Conservation (phyloP, 2,113 vertebrate genomes). For the Mungos mungo region DNA sequence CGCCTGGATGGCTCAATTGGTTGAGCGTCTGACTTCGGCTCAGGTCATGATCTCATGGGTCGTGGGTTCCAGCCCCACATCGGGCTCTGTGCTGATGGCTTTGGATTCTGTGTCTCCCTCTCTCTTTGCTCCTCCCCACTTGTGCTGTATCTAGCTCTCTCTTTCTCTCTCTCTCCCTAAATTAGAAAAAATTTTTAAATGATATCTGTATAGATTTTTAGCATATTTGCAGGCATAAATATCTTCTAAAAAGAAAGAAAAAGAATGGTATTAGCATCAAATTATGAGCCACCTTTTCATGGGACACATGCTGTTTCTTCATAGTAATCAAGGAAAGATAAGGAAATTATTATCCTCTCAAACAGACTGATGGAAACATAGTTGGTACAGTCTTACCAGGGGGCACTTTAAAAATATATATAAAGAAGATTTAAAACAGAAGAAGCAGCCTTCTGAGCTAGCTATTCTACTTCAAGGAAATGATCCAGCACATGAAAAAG, state of each 20-base stretch:
- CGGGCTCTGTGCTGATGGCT: no score
- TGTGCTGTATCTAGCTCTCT: no score
- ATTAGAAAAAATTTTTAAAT: background rate
- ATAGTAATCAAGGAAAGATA: background rate
- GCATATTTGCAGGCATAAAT: background rate
- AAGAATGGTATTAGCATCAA: background rate
- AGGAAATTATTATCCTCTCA: background rate
- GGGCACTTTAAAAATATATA: background rate
- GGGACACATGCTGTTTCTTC: background rate
- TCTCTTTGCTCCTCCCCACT: no score
- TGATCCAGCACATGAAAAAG: background rate
- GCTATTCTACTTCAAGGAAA: background rate
- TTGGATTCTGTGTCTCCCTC: no score
- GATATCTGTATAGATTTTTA: background rate
- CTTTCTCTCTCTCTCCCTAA: no score
- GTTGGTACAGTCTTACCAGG: background rate
- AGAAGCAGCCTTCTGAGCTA: background rate
- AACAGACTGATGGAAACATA: background rate
- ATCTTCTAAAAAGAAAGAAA: conserved; percentile 3
- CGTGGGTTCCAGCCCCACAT: no score
- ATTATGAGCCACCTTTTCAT: background rate
- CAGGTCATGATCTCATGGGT: no score
- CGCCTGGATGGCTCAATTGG: no score
- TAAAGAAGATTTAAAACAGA: background rate
- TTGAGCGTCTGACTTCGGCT: no score